Evolutionary conservation across 2,797 vertebrate species (phyloP).

Genomic region (Coreius guichenoti): DNA sequence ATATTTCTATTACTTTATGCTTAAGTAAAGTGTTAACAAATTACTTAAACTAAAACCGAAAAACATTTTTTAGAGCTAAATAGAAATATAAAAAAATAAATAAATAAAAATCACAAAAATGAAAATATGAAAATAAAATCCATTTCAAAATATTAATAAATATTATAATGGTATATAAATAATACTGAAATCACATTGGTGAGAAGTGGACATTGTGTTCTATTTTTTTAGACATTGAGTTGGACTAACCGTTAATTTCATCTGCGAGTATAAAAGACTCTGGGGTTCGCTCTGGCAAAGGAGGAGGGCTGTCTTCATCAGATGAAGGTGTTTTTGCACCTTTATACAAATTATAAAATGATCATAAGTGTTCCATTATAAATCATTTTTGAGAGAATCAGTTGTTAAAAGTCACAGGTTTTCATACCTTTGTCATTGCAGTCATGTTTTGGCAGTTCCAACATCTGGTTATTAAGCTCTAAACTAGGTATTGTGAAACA

Average conservation of each 20-base stretch:
- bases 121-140: neutral
- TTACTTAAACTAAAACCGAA: neutral
- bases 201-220: neutral
- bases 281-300: slow-evolving; percentile 90
- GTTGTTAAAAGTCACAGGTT: neutral
- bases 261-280: slow-evolving; percentile 88
- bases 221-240: neutral
- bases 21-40: neutral
- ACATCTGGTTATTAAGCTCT: slow-evolving; percentile 60
- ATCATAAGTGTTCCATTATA: neutral
- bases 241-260: slow-evolving; percentile 72
- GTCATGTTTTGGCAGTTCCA: slow-evolving; percentile 43
- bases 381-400: neutral
- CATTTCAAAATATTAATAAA: neutral
- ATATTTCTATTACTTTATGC: too few relatives aligned
- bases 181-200: neutral
- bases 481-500: slow-evolving; percentile 56
- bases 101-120: neutral
- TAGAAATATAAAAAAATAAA: too few relatives aligned
- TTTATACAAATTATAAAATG: slow-evolving; percentile 43
- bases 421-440: slow-evolving; percentile 29
- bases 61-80: neutral
- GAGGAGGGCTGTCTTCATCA: slow-evolving; percentile 84
- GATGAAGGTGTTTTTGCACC: slow-evolving; percentile 38
- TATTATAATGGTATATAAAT: neutral